Conservation (phyloP, 2,888 invertebrate genomes). For the Sussaba pulchella region DNA sequence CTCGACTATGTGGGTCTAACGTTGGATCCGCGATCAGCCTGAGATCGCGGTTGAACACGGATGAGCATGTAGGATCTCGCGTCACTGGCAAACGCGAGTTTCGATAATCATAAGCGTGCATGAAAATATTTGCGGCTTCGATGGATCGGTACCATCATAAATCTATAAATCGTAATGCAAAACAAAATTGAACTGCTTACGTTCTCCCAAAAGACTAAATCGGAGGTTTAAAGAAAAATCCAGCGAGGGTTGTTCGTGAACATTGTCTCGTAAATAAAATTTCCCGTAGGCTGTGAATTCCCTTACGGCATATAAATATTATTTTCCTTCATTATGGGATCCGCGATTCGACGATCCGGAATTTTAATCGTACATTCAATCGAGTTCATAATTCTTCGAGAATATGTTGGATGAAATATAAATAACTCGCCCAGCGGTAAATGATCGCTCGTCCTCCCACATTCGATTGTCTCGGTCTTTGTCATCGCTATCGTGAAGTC, state of each 20-base stretch:
- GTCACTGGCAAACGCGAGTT: background rate
- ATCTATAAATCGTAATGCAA: too few relatives aligned
- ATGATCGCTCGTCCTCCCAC: constrained; percentile 82
- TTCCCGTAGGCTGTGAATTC: too few relatives aligned
- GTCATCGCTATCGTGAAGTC: constrained; percentile 75
- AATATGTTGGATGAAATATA: constrained; percentile 29
- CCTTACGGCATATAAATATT: too few relatives aligned
- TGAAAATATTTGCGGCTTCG: background rate
- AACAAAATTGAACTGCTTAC: too few relatives aligned
- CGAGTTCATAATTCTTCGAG: background rate
- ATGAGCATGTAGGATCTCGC: background rate
- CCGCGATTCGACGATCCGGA: background rate
- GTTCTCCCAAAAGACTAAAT: too few relatives aligned
- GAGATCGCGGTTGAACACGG: constrained; percentile 14
- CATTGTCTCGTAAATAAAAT: too few relatives aligned
- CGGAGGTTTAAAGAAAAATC: too few relatives aligned
- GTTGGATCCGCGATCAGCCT: constrained; percentile 14
- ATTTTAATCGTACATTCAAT: background rate
- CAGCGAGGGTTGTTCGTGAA: too few relatives aligned
- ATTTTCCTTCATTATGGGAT: too few relatives aligned
- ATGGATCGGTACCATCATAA: too few relatives aligned
- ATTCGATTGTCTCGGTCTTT: constrained; percentile 79
- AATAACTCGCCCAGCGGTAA: constrained; percentile 76
- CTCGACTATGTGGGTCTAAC: constrained; percentile 16
- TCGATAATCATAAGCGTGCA: background rate